These are phyloP conservation scores for Plutomurus gul DNA, from an alignment of 1,140 invertebrate species.

Conservation along the genomic window DNA sequence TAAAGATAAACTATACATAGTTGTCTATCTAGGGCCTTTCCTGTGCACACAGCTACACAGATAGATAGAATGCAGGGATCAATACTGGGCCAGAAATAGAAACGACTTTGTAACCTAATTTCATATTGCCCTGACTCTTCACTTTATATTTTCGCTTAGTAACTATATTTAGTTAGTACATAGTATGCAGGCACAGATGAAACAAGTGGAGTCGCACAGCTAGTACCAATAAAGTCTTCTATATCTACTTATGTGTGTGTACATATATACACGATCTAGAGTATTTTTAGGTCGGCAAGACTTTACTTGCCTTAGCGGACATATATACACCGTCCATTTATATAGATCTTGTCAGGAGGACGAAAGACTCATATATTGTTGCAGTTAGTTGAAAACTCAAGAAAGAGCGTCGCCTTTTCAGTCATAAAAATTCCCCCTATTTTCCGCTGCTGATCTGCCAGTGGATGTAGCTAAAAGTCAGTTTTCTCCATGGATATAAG, in stretches of 20 bases:
- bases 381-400: background rate
- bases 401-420: no score
- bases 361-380: background rate
- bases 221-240: background rate
- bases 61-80: slow-evolving; percentile 8
- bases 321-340: background rate
- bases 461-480: no score
- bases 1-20: no score
- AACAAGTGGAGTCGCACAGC: no score
- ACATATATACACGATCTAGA: no score
- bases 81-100: slow-evolving; percentile 44
- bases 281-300: slow-evolving; percentile 3
- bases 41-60: no score
- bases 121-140: slow-evolving; percentile 26
- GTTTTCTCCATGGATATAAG: no score
- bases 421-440: no score
- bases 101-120: slow-evolving; percentile 46
- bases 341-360: background rate
- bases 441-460: no score
- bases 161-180: background rate
- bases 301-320: background rate
- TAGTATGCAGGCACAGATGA: no score
- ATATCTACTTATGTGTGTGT: no score
- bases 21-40: no score
- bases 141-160: background rate